phyloP scores from a whole-genome alignment of 2,797 vertebrate genomes.

The Paratrypauchen microcephalus region DNA sequence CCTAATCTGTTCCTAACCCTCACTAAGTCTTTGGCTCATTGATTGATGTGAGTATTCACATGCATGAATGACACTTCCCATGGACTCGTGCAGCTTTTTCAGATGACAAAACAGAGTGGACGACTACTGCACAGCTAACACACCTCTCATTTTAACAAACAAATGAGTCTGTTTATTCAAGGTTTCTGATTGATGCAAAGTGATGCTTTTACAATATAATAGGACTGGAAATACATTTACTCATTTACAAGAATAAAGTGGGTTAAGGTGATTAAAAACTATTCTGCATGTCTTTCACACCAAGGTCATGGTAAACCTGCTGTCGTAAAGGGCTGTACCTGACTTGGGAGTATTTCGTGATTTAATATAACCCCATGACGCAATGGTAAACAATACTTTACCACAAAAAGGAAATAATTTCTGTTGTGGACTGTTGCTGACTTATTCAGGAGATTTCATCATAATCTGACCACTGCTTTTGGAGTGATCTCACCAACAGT shows the following conservation, averaged over 20 bases:
- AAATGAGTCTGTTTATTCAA: background rate
- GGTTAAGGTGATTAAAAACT: background rate
- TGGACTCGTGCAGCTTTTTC: no score
- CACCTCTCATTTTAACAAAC: no score
- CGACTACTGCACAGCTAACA: no score
- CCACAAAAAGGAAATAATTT: background rate
- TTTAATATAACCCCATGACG: background rate
- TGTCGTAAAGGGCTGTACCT: background rate
- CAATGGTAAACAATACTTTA: constrained; percentile 6
- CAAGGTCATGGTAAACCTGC: background rate
- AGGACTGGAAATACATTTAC: no score
- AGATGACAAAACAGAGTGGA: no score
- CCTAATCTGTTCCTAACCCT: no score
- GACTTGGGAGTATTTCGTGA: background rate
- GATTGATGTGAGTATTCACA: background rate
- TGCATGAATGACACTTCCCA: no score
- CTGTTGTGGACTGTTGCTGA: background rate
- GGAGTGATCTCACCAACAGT: background rate
- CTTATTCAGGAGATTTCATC: constrained; percentile 2
- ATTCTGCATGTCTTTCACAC: background rate
- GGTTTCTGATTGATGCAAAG: no score
- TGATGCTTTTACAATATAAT: no score
- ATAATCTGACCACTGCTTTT: constrained; percentile 3
- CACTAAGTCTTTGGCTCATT: background rate
- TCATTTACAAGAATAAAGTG: no score